Conservation (phyloP, 2,797 vertebrate species). For the Salarias fasciatus region DNA sequence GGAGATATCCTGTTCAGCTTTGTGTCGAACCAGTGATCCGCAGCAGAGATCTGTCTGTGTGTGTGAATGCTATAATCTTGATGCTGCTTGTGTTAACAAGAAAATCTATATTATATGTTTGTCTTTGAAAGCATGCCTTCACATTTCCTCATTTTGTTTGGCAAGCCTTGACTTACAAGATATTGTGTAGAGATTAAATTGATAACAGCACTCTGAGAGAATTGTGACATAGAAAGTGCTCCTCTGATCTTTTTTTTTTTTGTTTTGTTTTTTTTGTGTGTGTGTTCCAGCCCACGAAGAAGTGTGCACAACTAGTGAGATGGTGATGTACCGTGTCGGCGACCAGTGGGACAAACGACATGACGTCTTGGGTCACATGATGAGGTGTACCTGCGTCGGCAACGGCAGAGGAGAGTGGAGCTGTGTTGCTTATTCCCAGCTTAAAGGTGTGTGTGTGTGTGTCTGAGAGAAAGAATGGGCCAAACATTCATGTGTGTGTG, state of each 20-base stretch:
- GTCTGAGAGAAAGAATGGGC: no score
- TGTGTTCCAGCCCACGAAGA: conserved; percentile 91
- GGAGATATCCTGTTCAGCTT: conserved; percentile 15
- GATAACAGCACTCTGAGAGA: no score
- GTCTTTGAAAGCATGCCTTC: no score
- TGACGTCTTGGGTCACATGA: conserved; percentile 94
- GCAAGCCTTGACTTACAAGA: no score
- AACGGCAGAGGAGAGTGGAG: conserved; percentile 98
- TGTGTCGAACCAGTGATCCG: conserved; percentile 25
- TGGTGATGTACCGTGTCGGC: conserved; percentile 95
- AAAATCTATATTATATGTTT: neutral
- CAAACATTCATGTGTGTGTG: no score
- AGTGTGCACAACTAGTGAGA: conserved; percentile 93
- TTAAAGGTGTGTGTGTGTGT: conserved; percentile 85
- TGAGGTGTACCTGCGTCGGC: conserved; percentile 95
- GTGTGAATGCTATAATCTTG: conserved; percentile 1
- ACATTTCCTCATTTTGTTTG: no score
- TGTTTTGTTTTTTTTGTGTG: conserved; percentile 7
- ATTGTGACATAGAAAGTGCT: neutral
- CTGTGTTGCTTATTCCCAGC: conserved; percentile 94
- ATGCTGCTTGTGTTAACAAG: conserved; percentile 3
- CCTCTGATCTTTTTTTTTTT: conserved; percentile 12
- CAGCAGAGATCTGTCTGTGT: conserved; percentile 7
- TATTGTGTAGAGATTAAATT: no score
- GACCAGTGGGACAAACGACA: conserved; percentile 99